Conservation (phyloP, 2,888 invertebrate genomes). For the Sphecodes monilicornis region DNA sequence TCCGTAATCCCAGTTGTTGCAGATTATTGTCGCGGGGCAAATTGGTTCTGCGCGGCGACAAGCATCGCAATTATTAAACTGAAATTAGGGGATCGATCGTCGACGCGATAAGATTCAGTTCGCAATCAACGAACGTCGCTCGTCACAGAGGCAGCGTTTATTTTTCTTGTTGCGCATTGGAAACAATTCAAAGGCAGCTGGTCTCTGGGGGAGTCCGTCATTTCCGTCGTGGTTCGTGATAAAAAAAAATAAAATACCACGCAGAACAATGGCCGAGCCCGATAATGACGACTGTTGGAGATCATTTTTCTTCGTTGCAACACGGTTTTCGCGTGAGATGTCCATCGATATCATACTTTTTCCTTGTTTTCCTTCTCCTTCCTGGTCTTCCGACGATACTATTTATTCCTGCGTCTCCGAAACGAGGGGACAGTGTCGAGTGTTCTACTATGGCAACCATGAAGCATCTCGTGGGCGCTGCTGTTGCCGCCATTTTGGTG, state of each 20-base stretch:
- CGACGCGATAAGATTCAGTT: slow-evolving; percentile 24
- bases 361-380: not conserved
- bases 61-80: slow-evolving; percentile 8
- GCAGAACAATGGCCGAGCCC: slow-evolving; percentile 12
- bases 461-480: slow-evolving; percentile 20
- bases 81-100: slow-evolving; percentile 17
- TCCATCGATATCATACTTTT: not conserved
- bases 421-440: slow-evolving; percentile 28
- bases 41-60: slow-evolving; percentile 24
- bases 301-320: slow-evolving; percentile 13
- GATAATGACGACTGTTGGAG: slow-evolving; percentile 14
- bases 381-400: not conserved
- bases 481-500: slow-evolving; percentile 10
- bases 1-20: not conserved
- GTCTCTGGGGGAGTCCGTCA: not conserved
- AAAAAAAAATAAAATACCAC: not conserved
- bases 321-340: slow-evolving; percentile 1
- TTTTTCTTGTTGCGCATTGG: not conserved
- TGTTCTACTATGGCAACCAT: slow-evolving; percentile 15
- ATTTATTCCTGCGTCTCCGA: slow-evolving; percentile 31
- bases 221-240: slow-evolving; percentile 8
- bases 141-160: not conserved
- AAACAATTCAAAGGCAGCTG: not conserved
- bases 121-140: not conserved
- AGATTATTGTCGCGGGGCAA: not conserved